Evolutionary conservation across 2,797 vertebrate genomes (phyloP).

Genomic region (Gymnothorax reevesii): DNA sequence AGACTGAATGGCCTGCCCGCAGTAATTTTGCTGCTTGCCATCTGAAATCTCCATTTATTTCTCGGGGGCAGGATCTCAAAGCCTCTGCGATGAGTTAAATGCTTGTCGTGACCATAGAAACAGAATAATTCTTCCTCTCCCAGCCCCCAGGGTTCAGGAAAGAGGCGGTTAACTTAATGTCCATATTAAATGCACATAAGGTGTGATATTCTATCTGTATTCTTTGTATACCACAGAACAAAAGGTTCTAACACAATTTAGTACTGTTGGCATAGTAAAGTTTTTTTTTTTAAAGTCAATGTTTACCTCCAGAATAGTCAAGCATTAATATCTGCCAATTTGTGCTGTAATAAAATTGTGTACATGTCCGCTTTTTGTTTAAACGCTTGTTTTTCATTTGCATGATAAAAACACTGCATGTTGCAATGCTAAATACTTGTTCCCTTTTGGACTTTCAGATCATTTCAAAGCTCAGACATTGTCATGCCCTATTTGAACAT

Average conservation of each 20-base stretch:
- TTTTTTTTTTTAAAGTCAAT: constrained; percentile 1
- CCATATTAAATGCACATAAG: constrained; percentile 19
- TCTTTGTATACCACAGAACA: neutral
- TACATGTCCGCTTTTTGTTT: neutral
- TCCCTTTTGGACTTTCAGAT: neutral
- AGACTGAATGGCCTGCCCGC: constrained; percentile 18
- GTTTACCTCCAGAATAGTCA: neutral
- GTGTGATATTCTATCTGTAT: neutral
- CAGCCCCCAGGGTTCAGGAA: neutral
- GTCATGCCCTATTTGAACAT: neutral
- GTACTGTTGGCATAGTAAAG: neutral
- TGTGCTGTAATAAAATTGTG: neutral
- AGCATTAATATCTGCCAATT: neutral
- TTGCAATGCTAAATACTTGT: neutral
- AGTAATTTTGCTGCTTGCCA: neutral
- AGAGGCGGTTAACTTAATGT: neutral
- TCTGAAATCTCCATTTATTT: constrained; percentile 37
- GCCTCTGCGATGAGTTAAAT: constrained; percentile 8
- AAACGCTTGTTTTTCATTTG: neutral
- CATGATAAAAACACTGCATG: constrained; percentile 1
- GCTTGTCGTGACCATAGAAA: constrained; percentile 39
- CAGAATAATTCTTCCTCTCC: neutral
- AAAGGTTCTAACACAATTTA: neutral
- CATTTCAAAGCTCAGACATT: neutral
- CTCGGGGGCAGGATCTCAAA: constrained; percentile 14